These are phyloP conservation scores for Nothocercus julius DNA, from an alignment of 2,113 vertebrate species.

Conservation along the genomic window DNA sequence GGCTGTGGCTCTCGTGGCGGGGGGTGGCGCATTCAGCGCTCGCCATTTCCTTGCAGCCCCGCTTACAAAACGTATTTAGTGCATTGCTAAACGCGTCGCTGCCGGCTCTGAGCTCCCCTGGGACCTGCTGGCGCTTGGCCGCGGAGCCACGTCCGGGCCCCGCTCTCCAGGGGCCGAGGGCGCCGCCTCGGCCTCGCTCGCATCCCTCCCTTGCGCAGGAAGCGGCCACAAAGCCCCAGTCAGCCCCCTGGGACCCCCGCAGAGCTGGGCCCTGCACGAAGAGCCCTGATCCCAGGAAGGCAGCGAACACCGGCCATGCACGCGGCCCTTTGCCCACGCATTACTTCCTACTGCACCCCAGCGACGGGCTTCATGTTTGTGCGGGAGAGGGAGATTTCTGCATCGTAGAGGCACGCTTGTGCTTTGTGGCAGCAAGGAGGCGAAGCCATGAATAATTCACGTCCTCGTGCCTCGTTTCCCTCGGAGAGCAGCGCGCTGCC, in stretches of 20 bases:
- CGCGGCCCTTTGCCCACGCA: too few relatives aligned
- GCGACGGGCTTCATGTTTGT: background rate
- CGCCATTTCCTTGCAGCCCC: slow-evolving; percentile 41
- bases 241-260: background rate
- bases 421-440: slow-evolving; percentile 20
- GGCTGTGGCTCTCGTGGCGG: slow-evolving; percentile 48
- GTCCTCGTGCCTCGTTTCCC: slow-evolving; percentile 25
- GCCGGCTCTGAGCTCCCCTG: background rate
- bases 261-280: background rate
- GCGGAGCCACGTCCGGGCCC: too few relatives aligned
- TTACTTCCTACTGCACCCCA: background rate
- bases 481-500: slow-evolving; percentile 13
- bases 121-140: slow-evolving; percentile 56
- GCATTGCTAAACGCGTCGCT: background rate
- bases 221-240: background rate
- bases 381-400: slow-evolving; percentile 11
- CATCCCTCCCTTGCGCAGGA: background rate
- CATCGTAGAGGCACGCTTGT: background rate
- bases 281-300: background rate
- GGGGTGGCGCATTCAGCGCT: slow-evolving; percentile 26
- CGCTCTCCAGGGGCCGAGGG: too few relatives aligned
- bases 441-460: slow-evolving; percentile 60
- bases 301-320: background rate
- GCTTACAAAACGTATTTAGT: slow-evolving; percentile 63
- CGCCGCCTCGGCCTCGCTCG: background rate